These are phyloP conservation scores for Scolopax bukidnonensis DNA, from an alignment of 2,797 vertebrate species.

Conservation along the genomic window DNA sequence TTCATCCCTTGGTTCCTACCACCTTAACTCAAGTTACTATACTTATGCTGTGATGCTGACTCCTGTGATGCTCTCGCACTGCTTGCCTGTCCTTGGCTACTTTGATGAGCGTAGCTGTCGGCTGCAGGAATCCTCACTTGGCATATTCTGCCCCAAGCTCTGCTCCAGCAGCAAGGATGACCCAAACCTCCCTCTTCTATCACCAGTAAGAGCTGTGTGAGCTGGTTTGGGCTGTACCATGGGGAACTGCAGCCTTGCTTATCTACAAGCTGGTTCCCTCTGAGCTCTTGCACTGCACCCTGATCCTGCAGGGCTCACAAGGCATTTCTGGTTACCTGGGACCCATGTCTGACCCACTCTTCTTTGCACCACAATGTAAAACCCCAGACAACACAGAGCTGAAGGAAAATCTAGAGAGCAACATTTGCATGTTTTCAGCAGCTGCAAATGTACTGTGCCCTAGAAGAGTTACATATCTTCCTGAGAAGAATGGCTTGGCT, in stretches of 20 bases:
- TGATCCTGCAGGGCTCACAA: neutral
- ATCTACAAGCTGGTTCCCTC: neutral
- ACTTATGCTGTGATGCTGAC: rapidly evolving
- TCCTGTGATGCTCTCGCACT: neutral
- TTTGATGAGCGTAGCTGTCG: neutral
- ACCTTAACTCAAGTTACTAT: neutral
- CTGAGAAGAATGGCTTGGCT: neutral
- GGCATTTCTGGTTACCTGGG: neutral
- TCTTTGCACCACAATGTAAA: neutral
- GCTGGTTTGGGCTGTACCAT: neutral
- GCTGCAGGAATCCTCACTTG: neutral
- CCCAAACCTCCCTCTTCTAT: rapidly evolving
- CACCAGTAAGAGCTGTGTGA: neutral
- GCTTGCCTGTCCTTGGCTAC: neutral
- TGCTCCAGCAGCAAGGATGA: neutral
- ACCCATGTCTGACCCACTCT: neutral
- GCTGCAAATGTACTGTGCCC: neutral
- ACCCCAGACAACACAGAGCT: neutral
- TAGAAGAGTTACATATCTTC: neutral
- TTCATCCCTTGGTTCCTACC: neutral
- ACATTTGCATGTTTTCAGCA: neutral
- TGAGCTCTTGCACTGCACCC: neutral
- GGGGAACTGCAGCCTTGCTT: neutral
- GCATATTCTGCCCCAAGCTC: neutral
- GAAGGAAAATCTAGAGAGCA: neutral